These are phyloP conservation scores for Raphicerus campestris DNA, from an alignment of 2,113 vertebrate genomes.

Conservation along the genomic window DNA sequence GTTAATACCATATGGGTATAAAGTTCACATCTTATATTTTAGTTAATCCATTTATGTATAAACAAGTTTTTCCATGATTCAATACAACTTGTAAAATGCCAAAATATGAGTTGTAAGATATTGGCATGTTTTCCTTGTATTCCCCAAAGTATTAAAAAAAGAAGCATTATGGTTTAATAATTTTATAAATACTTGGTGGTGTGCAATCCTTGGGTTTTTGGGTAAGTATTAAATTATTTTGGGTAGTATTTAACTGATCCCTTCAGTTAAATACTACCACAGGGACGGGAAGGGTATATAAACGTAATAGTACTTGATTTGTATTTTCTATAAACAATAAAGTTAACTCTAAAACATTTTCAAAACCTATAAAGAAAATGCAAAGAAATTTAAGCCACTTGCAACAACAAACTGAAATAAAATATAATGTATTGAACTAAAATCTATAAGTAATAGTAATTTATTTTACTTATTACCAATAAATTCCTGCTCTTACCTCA, in stretches of 20 bases:
- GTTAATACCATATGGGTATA: neutral
- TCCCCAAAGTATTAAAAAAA: neutral
- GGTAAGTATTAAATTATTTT: neutral
- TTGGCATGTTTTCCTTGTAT: neutral
- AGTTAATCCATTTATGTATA: neutral
- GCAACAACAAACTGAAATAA: conserved; percentile 19
- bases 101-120: neutral
- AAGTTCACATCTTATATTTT: neutral
- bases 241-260: neutral
- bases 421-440: neutral
- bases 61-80: neutral
- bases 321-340: conserved; percentile 29
- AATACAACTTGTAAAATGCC: neutral
- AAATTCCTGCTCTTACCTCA: conserved; percentile 83
- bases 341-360: neutral
- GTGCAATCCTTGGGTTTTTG: neutral
- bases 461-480: conserved; percentile 17
- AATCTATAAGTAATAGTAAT: neutral
- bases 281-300: neutral
- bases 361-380: conserved; percentile 28
- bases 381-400: conserved; percentile 4
- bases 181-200: neutral
- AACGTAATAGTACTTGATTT: conserved; percentile 11
- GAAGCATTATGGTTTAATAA: neutral
- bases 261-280: neutral